phyloP scores from a whole-genome alignment of 2,888 invertebrate species.

The Lordiphosa andalusiaca region DNA sequence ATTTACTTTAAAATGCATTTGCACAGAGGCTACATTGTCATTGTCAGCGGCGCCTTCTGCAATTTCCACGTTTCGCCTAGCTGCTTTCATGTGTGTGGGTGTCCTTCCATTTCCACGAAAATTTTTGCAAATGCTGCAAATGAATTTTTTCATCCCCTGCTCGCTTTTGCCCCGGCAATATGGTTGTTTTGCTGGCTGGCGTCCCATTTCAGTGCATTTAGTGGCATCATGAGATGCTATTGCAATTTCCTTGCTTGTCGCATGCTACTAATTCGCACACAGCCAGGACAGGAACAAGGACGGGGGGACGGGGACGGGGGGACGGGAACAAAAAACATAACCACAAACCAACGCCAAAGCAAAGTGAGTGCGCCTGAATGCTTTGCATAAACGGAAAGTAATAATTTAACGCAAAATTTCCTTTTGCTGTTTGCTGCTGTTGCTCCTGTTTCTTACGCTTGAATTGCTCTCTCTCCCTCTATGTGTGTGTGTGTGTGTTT shows the following conservation, averaged over 20 bases:
- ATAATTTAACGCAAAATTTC: constrained; percentile 78
- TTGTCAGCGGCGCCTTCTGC: constrained; percentile 40
- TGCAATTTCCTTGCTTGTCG: constrained; percentile 77
- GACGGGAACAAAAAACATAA: constrained; percentile 37
- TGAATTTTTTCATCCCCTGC: constrained; percentile 63
- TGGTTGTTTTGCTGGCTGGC: constrained; percentile 36
- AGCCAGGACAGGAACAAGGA: constrained; percentile 46
- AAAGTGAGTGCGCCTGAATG: constrained; percentile 69
- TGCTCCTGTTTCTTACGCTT: constrained; percentile 70
- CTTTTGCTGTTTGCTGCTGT: constrained; percentile 64
- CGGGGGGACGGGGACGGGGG: background rate
- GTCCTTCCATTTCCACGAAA: constrained; percentile 18
- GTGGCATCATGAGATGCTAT: constrained; percentile 75
- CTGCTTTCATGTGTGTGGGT: constrained; percentile 43
- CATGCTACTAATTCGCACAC: constrained; percentile 74
- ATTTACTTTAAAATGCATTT: constrained; percentile 73
- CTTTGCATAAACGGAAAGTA: constrained; percentile 78
- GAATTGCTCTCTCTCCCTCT: constrained; percentile 51
- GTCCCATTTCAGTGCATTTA: constrained; percentile 64
- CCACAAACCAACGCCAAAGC: constrained; percentile 43
- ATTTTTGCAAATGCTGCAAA: constrained; percentile 75
- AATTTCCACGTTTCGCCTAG: constrained; percentile 69
- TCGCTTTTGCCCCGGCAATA: constrained; percentile 35
- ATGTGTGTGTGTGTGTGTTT: constrained; percentile 21
- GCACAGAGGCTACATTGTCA: constrained; percentile 20